phyloP scores from a whole-genome alignment of 2,113 vertebrate genomes.

The Eretmochelys imbricata region DNA sequence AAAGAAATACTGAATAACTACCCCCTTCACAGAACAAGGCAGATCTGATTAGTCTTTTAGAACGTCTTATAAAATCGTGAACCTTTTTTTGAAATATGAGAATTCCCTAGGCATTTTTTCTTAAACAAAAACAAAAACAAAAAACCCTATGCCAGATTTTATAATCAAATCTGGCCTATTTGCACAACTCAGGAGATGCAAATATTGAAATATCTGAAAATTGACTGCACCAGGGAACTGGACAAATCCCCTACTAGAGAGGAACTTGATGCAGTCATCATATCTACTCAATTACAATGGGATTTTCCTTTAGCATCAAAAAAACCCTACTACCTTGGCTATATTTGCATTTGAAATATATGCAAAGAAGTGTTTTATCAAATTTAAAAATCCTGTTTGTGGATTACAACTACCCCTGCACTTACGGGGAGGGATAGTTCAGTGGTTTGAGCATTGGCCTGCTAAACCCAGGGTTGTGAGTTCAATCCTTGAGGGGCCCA shows the following conservation, averaged over 20 bases:
- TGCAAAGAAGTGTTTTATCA: background rate
- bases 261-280: background rate
- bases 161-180: background rate
- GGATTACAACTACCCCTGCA: background rate
- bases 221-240: background rate
- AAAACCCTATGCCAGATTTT: background rate
- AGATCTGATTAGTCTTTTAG: background rate
- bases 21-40: background rate
- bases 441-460: too few relatives aligned
- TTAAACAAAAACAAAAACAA: background rate
- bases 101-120: rapidly evolving
- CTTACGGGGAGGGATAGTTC: too few relatives aligned
- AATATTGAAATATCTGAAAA: too few relatives aligned
- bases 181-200: background rate
- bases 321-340: background rate
- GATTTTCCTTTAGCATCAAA: background rate
- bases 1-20: background rate
- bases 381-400: background rate
- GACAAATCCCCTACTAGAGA: background rate
- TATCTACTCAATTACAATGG: background rate
- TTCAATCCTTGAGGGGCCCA: too few relatives aligned
- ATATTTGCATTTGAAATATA: background rate
- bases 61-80: background rate
- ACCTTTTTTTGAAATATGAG: background rate
- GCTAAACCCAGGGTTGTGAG: too few relatives aligned